These are phyloP conservation scores for Solen grandis DNA, from an alignment of 1,140 invertebrate species.

Conservation along the genomic window DNA sequence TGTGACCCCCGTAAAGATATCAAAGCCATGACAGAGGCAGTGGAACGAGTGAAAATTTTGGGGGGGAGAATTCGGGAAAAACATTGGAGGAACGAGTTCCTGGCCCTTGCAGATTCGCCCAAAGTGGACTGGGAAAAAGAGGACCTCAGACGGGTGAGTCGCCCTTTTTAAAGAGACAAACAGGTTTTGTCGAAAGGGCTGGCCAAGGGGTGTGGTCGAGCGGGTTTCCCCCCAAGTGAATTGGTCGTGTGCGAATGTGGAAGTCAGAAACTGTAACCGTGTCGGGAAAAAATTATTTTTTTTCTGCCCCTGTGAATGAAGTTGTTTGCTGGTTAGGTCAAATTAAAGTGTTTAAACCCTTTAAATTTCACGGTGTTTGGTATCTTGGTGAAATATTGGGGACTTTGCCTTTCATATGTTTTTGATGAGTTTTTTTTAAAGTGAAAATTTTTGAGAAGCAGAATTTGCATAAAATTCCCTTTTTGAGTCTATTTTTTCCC, in stretches of 20 bases:
- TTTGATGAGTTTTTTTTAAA: too few relatives aligned
- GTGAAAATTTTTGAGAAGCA: too few relatives aligned
- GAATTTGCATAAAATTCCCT: too few relatives aligned
- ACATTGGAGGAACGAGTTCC: conserved; percentile 32
- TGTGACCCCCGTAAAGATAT: conserved; percentile 5
- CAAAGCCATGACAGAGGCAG: conserved; percentile 39
- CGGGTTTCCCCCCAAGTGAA: background rate
- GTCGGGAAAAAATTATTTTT: too few relatives aligned
- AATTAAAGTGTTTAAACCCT: too few relatives aligned
- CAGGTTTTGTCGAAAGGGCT: background rate
- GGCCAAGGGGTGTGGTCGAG: conserved; percentile 19
- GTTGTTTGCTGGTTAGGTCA: background rate
- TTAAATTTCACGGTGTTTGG: too few relatives aligned
- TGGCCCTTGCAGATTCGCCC: conserved; percentile 5
- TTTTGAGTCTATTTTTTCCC: too few relatives aligned
- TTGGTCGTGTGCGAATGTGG: too few relatives aligned
- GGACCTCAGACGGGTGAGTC: background rate
- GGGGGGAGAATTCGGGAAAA: conserved; percentile 54
- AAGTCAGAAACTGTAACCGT: too few relatives aligned
- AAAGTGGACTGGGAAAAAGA: conserved; percentile 2
- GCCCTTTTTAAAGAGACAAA: conserved; percentile 5
- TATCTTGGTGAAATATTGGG: too few relatives aligned
- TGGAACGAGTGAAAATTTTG: conserved; percentile 57
- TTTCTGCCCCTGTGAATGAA: too few relatives aligned
- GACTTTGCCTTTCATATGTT: too few relatives aligned